Base-by-base conservation (phyloP, 1,140 invertebrate species). In the Zaprionus ornatus region DNA sequence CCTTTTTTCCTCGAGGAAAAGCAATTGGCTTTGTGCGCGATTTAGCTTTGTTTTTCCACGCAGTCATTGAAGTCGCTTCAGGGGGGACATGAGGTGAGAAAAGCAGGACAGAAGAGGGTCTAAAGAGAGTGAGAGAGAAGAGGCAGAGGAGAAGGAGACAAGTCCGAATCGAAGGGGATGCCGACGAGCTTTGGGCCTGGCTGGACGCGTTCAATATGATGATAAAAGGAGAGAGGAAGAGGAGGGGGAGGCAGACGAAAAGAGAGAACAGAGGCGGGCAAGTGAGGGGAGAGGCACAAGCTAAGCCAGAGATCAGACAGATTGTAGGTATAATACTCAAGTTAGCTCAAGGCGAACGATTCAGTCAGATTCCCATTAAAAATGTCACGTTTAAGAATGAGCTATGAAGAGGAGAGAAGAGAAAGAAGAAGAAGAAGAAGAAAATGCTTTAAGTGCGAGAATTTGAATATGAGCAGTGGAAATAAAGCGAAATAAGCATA, bases 21-120 rank as follows among this genome's bases (percentile, higher is more conserved):
- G 71, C 75, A 77, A 77, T 77, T 77, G 75, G 75, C 75, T 84
- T 84, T 84, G 82, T 84, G 69, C 57, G 69, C 82, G 77, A 80
- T 77, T 85, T 74, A 52, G 74, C 74, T 85, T 84, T 84, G 74
- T 81, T 74, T 59, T 55, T 55, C 45, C 37, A 45, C 42, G 61
- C 61, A 56, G 17, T 60, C 62, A 66, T 59, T 72, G 62, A 65
- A 52, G 54, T 57, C 27, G 10, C 19, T n/a, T 19, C 10, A 50
- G 45, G 45, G 4, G 19, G 52, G 1, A 9, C 7, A 17, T 55
- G 23, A 29, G 21, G 21, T 29, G 52, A 23, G 52, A 29, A 21
- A 19, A 21, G 29, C 9, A 19, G n/a, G 17, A 13, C 9, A 23
- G 15, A 27, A 4, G 21, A 15, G 10, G 3, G 9, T 21, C 0